Percentiles rank a stretch among this genome's conserved stretches.
Evolutionary conservation across 2,113 vertebrate species (phyloP).

Genomic region (Channa maculata): DNA sequence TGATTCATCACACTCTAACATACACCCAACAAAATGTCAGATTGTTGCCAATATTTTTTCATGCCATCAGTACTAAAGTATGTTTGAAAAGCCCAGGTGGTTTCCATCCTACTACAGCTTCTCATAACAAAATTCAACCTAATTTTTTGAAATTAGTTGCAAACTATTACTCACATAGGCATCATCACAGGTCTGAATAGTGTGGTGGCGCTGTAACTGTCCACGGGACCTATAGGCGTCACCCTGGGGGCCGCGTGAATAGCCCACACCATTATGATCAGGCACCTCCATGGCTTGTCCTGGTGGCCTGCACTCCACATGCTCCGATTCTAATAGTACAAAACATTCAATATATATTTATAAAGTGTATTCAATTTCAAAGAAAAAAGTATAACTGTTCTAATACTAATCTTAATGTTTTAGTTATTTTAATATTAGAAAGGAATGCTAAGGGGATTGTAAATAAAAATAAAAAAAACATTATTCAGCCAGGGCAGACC

Average conservation of each 20-base stretch:
- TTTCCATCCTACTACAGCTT: background rate
- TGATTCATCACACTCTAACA: background rate
- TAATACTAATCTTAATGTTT: background rate
- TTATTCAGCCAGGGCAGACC: background rate
- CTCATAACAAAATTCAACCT: background rate
- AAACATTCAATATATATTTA: background rate
- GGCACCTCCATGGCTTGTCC: constrained; percentile 90
- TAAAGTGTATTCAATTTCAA: fast-evolving
- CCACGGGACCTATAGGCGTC: constrained; percentile 88
- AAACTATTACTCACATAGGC: constrained; percentile 89
- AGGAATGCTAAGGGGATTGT: background rate
- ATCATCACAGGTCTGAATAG: constrained; percentile 97
- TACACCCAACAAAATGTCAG: background rate
- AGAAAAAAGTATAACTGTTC: background rate
- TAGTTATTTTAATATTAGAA: background rate
- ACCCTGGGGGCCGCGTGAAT: constrained; percentile 79
- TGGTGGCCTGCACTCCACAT: constrained; percentile 86
- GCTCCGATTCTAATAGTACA: constrained; percentile 77
- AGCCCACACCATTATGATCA: constrained; percentile 90
- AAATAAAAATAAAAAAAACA: background rate
- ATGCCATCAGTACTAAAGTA: background rate
- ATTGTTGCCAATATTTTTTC: background rate
- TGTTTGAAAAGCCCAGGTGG: background rate
- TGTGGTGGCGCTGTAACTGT: constrained; percentile 95
- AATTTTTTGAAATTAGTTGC: background rate